Evolutionary conservation across 2,888 invertebrate genomes (phyloP), one percentile per base, ranked within the genome.

Genomic region (Macrophya annulata): DNA sequence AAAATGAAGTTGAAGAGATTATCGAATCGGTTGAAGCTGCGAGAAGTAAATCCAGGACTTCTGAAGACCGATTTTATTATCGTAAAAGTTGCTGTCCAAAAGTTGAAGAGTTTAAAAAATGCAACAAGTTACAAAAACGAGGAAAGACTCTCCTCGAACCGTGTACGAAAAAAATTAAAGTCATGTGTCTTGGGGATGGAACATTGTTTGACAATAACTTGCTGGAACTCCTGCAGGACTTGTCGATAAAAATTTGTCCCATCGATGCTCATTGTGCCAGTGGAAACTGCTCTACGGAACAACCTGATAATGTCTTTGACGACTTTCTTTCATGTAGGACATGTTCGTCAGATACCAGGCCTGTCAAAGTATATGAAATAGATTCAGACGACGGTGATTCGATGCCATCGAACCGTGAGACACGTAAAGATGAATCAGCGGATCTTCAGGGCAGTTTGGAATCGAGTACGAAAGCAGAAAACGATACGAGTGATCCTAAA

Each of bases 171-270:
- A 17, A 40, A 43, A 21, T 31, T 10, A 68, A 85, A 59, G 55
- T 82, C 37, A 43, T 82, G 17, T 85, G 85, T 55, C 43, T 79
- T 3, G 85, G 79, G 25, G 79, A 85, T n/a, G 81, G 62, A 15
- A 81, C 81, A 9, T 10, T 62, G 59, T 81, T 81, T n/a, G 85
- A 85, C 40, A 72, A 72, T 40, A 48, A 72, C 40, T 9, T 72
- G 48, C 68, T 79, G 21, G 68, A 79, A 45, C 65, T 72, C n/a
- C 68, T 85, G 15, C 65, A 85, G 21, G 82, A 85, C n/a, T 37
- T 12, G 12, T 51, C 59, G 12, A 62, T 85, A 17, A 82, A 81
- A 55, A 71, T 82, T 3, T 85, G 85, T n/a, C 85, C 85, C n/a
- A 12, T 85, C n/a, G 85, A 85, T 17, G 48, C n/a, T 8, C 40